Conservation (phyloP, 2,888 invertebrate genomes). For the Trilocha varians region DNA sequence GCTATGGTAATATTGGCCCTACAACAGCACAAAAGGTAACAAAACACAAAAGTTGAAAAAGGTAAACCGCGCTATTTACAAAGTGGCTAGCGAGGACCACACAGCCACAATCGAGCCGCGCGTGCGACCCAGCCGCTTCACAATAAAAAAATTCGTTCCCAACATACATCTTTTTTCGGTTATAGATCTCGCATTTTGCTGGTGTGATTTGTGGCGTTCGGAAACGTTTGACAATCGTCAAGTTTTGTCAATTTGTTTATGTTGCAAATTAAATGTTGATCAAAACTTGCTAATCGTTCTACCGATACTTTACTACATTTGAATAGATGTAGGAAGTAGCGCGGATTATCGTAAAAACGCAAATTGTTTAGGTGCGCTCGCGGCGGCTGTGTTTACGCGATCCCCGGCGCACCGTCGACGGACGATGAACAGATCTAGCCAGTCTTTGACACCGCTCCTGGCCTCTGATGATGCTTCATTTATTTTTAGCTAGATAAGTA, state of each 20-base stretch:
- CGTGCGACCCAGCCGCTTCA: slow-evolving; percentile 65
- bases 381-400: slow-evolving; percentile 54
- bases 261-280: slow-evolving; percentile 11
- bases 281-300: slow-evolving; percentile 8
- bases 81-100: slow-evolving; percentile 73
- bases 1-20: slow-evolving; percentile 74
- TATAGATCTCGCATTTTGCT: slow-evolving; percentile 70
- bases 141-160: slow-evolving; percentile 61
- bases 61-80: slow-evolving; percentile 75
- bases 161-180: slow-evolving; percentile 67
- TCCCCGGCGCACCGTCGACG: slow-evolving; percentile 40
- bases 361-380: slow-evolving; percentile 37
- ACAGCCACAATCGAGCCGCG: slow-evolving; percentile 72
- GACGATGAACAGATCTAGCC: slow-evolving; percentile 50
- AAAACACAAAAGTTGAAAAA: slow-evolving; percentile 74
- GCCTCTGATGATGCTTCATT: slow-evolving; percentile 35
- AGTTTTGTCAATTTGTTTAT: slow-evolving; percentile 43
- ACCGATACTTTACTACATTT: slow-evolving; percentile 6
- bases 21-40: slow-evolving; percentile 74
- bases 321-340: slow-evolving; percentile 20
- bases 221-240: slow-evolving; percentile 59
- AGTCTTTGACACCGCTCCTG: slow-evolving; percentile 57
- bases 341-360: slow-evolving; percentile 47
- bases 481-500: slow-evolving; percentile 39
- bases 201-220: slow-evolving; percentile 73